These are phyloP conservation scores for Caenorhabditis sinica DNA, from an alignment of 2,888 invertebrate genomes.

Conservation along the genomic window DNA sequence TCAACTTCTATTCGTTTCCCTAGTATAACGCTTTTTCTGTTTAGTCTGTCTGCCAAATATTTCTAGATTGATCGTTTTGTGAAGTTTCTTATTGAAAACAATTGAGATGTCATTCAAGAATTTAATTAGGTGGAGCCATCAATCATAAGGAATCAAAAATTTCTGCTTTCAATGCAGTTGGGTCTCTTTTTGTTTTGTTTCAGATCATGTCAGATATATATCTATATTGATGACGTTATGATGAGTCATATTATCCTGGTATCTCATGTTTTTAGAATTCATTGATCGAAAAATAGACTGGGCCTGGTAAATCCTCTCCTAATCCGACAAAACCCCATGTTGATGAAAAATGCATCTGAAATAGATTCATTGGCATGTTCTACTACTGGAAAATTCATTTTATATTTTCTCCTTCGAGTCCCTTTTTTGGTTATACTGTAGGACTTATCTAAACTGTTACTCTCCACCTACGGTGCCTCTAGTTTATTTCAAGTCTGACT, in stretches of 20 bases:
- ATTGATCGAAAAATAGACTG: not conserved
- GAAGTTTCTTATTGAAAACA: slow-evolving; percentile 4
- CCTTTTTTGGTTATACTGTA: not conserved
- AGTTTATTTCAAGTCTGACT: too few species aligned
- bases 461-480: too few species aligned
- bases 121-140: slow-evolving; percentile 3
- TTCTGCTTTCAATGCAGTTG: slow-evolving; percentile 9
- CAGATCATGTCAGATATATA: not conserved
- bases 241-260: slow-evolving; percentile 9
- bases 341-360: slow-evolving; percentile 18
- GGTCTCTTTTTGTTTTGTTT: not conserved
- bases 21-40: not conserved
- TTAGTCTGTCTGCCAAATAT: not conserved
- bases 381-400: not conserved
- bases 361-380: not conserved
- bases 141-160: slow-evolving; percentile 21
- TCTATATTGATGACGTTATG: not conserved
- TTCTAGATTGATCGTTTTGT: not conserved
- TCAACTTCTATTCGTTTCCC: slow-evolving; percentile 5
- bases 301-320: slow-evolving; percentile 33
- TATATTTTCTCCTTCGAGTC: not conserved
- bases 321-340: slow-evolving; percentile 23
- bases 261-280: not conserved
- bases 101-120: slow-evolving; percentile 7
- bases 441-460: not conserved